Evolutionary conservation across 2,113 vertebrate species (phyloP).

Genomic region (Pelodiscus sinensis): DNA sequence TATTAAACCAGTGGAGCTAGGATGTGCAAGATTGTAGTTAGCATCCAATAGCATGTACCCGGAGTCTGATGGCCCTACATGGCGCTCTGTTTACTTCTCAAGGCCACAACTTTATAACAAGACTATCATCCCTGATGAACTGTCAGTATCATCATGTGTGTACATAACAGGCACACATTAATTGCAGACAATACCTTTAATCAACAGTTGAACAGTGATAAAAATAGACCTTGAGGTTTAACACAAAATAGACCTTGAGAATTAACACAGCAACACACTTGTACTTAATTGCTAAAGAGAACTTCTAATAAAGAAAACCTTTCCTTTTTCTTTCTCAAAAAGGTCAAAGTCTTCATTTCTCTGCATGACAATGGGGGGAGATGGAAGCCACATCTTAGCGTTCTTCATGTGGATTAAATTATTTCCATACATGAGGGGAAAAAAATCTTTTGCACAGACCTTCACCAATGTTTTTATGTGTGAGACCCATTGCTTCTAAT

Average conservation of each 20-base stretch:
- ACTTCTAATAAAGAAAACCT: slow-evolving; percentile 67
- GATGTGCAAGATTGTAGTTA: neutral
- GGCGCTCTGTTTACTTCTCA: slow-evolving; percentile 55
- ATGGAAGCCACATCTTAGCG: slow-evolving; percentile 59
- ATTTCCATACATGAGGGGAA: slow-evolving; percentile 51
- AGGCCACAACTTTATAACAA: slow-evolving; percentile 29
- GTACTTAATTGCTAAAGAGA: slow-evolving; percentile 72
- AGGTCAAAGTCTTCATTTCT: slow-evolving; percentile 78
- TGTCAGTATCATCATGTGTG: slow-evolving; percentile 37
- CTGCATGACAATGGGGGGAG: slow-evolving; percentile 57
- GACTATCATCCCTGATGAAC: slow-evolving; percentile 37
- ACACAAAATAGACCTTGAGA: slow-evolving; percentile 75
- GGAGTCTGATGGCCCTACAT: fast-evolving
- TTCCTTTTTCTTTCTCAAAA: slow-evolving; percentile 74
- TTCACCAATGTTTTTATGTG: slow-evolving; percentile 47
- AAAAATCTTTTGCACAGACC: slow-evolving; percentile 61
- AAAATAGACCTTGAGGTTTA: slow-evolving; percentile 76
- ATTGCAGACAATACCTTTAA: slow-evolving; percentile 61
- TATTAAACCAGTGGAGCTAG: neutral
- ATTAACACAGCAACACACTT: slow-evolving; percentile 73
- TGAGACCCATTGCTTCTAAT: slow-evolving; percentile 41
- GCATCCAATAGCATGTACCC: neutral
- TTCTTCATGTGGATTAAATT: slow-evolving; percentile 64
- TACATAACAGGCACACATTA: slow-evolving; percentile 70
- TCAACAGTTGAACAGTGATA: slow-evolving; percentile 74